Conservation (phyloP, 2,888 invertebrate species). For the Prosapia bicincta region DNA sequence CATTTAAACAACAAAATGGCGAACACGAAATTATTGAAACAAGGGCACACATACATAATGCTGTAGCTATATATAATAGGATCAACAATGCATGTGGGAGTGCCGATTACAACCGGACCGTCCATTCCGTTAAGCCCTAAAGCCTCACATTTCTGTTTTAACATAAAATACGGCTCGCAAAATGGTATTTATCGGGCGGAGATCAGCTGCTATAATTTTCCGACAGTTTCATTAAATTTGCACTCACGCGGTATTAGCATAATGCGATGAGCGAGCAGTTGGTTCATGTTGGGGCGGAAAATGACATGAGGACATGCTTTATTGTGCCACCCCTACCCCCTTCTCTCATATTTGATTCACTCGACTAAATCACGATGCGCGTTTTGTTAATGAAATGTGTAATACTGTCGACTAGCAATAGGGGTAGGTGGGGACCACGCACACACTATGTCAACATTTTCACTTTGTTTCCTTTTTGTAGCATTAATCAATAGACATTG, state of each 20-base stretch:
- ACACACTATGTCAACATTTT: not conserved
- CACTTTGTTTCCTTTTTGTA: not conserved
- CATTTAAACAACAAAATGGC: too few species aligned
- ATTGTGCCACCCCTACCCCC: not conserved
- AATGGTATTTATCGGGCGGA: not conserved
- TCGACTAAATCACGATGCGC: not conserved
- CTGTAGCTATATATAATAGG: not conserved
- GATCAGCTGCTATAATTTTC: not conserved
- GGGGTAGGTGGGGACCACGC: not conserved
- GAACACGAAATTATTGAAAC: too few species aligned
- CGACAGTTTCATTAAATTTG: conserved; percentile 17
- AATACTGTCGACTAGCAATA: not conserved
- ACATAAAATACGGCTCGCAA: not conserved
- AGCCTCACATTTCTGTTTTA: not conserved
- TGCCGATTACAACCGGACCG: not conserved
- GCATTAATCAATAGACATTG: not conserved
- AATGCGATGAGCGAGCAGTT: conserved; percentile 7
- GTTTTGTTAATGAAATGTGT: conserved; percentile 2
- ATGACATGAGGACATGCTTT: conserved; percentile 2
- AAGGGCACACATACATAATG: too few species aligned
- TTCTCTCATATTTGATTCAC: not conserved
- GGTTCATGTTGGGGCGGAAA: conserved; percentile 9
- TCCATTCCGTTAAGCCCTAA: not conserved
- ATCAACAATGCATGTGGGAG: not conserved
- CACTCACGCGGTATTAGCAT: conserved; percentile 12